Evolutionary conservation across 2,113 vertebrate species (phyloP).

Genomic region (Hipposideros armiger): DNA sequence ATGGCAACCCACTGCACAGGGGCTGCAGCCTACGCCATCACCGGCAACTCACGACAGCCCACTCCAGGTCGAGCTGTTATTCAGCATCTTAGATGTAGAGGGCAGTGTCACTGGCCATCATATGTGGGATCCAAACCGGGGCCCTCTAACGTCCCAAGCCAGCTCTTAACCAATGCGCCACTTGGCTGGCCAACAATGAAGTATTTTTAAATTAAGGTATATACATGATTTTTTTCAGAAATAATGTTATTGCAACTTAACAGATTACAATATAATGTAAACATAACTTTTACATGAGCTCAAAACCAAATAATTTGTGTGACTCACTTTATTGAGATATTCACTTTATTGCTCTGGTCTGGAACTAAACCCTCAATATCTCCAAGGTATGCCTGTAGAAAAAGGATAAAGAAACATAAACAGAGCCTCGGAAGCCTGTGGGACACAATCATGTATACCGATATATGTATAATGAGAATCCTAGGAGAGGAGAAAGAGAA

Average conservation of each 20-base stretch:
- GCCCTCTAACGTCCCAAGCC: no score
- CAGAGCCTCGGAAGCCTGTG: not conserved
- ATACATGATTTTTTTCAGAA: not conserved
- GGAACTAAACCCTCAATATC: not conserved
- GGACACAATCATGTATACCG: not conserved
- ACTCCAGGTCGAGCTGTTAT: no score
- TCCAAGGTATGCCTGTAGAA: not conserved
- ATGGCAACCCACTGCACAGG: no score
- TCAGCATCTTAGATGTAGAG: no score
- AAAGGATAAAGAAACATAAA: conserved; percentile 1
- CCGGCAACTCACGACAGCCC: no score
- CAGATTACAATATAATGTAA: not conserved
- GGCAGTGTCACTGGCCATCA: no score
- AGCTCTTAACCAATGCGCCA: no score
- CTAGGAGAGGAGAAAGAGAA: not conserved
- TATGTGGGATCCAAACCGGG: no score
- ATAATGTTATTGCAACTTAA: not conserved
- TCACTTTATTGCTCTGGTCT: not conserved
- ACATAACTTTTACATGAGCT: not conserved
- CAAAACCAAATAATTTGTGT: not conserved
- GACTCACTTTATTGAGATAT: not conserved
- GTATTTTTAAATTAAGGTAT: not conserved
- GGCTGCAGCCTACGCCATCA: no score
- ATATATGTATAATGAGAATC: not conserved
- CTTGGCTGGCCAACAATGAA: no score